Evolutionary conservation across 2,113 vertebrate species (phyloP).

Genomic region (Carassius carassius): DNA sequence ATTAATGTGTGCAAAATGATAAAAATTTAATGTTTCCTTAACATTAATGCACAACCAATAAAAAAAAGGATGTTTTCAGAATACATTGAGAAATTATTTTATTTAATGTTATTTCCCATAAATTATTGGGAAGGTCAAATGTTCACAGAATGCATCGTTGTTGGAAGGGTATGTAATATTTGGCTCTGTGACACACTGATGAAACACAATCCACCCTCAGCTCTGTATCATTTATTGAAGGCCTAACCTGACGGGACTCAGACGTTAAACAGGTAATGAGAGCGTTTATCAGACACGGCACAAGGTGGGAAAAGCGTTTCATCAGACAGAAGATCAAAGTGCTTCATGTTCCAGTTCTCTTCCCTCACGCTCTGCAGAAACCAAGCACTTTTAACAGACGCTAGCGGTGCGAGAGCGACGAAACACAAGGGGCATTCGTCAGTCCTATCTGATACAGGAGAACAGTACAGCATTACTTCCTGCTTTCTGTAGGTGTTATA

Average conservation of each 20-base stretch:
- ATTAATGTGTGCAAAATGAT: too few relatives aligned
- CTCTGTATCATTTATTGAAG: slow-evolving; percentile 1
- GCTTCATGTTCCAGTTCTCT: slow-evolving; percentile 30
- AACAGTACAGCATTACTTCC: slow-evolving; percentile 60
- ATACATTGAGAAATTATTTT: too few relatives aligned
- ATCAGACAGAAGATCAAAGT: slow-evolving; percentile 48
- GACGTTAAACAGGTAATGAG: slow-evolving; percentile 47
- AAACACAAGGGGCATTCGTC: slow-evolving; percentile 60
- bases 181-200: background rate
- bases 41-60: too few relatives aligned
- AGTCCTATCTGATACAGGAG: slow-evolving; percentile 68
- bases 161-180: too few relatives aligned
- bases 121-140: too few relatives aligned
- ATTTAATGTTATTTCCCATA: too few relatives aligned
- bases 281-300: slow-evolving; percentile 52
- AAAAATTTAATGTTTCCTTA: too few relatives aligned
- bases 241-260: slow-evolving; percentile 12
- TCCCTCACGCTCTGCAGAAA: slow-evolving; percentile 24
- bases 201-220: slow-evolving; percentile 15
- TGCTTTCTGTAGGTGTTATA: slow-evolving; percentile 59
- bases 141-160: too few relatives aligned
- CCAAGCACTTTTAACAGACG: slow-evolving; percentile 19
- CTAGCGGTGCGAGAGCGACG: too few relatives aligned
- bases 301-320: slow-evolving; percentile 44
- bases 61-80: too few relatives aligned